Conservation (phyloP, 2,888 invertebrate genomes). For the Conomelus anceps region DNA sequence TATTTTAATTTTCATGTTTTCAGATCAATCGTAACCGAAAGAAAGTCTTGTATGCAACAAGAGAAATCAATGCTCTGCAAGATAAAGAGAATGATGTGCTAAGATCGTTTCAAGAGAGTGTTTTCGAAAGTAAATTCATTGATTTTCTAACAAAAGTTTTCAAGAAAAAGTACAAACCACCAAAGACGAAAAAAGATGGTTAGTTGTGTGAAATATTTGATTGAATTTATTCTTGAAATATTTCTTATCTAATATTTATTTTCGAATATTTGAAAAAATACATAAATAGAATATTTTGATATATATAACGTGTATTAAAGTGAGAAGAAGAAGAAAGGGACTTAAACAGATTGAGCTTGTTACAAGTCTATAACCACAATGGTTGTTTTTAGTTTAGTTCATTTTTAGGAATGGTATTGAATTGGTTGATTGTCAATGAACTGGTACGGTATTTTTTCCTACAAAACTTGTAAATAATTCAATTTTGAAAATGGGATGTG, state of each 20-base stretch:
- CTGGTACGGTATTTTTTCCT: too few species aligned
- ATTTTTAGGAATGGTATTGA: too few species aligned
- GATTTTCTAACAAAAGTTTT: conserved; percentile 74
- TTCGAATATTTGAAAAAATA: too few species aligned
- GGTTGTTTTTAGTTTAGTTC: not conserved
- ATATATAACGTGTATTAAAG: too few species aligned
- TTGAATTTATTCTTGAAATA: not conserved
- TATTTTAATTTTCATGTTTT: not conserved
- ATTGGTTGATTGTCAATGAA: too few species aligned
- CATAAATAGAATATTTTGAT: too few species aligned
- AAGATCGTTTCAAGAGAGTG: conserved; percentile 43
- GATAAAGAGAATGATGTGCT: conserved; percentile 2
- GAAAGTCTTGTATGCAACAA: not conserved
- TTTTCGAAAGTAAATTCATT: conserved; percentile 66
- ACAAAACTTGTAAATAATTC: too few species aligned
- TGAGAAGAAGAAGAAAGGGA: too few species aligned
- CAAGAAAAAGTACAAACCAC: conserved; percentile 71
- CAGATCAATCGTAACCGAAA: not conserved
- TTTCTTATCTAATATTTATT: not conserved
- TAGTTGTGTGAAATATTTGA: too few species aligned
- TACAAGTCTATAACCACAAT: conserved; percentile 15
- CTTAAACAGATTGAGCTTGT: too few species aligned
- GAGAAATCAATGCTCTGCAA: not conserved
- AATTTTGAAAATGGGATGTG: too few species aligned
- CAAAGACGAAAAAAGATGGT: conserved; percentile 52